These are phyloP conservation scores for Heteractis magnifica DNA, from an alignment of 92 coral and sea anemone species.

Conservation along the genomic window DNA sequence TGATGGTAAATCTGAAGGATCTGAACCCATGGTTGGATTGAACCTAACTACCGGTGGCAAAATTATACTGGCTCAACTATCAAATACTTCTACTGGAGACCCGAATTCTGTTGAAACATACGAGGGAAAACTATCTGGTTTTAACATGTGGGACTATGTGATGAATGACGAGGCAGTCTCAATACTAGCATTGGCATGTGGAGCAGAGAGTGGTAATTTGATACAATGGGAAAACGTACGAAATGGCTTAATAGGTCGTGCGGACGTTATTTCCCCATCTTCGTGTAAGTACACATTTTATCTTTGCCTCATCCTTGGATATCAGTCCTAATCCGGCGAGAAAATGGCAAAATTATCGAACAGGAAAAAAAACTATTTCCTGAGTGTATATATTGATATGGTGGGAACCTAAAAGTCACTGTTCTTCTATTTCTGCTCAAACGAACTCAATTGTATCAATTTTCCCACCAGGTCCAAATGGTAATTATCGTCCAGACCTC, in stretches of 20 bases:
- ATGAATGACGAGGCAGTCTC: constrained; percentile 7
- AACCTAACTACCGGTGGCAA: constrained; percentile 6
- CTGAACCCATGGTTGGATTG: background rate
- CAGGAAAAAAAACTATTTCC: too few relatives aligned
- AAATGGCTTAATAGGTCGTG: constrained; percentile 15
- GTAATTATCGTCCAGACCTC: constrained; percentile 37
- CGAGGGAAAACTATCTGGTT: constrained; percentile 36
- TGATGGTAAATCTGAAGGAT: background rate
- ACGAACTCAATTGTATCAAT: background rate
- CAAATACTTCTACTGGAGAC: constrained; percentile 7
- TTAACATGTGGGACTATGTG: constrained; percentile 42
- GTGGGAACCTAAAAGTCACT: background rate
- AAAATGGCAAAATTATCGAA: background rate
- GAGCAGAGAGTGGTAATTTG: constrained; percentile 25
- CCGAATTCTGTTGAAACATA: background rate
- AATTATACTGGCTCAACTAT: constrained; percentile 23
- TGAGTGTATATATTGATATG: background rate
- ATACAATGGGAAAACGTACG: constrained; percentile 22
- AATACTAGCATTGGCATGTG: constrained; percentile 33
- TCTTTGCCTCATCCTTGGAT: background rate
- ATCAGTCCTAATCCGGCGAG: background rate
- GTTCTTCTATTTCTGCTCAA: background rate
- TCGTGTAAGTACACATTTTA: constrained; percentile 30
- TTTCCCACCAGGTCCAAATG: constrained; percentile 36
- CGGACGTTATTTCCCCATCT: constrained; percentile 17